Evolutionary conservation across 2,113 vertebrate genomes (phyloP).

Genomic region (Talpa occidentalis): DNA sequence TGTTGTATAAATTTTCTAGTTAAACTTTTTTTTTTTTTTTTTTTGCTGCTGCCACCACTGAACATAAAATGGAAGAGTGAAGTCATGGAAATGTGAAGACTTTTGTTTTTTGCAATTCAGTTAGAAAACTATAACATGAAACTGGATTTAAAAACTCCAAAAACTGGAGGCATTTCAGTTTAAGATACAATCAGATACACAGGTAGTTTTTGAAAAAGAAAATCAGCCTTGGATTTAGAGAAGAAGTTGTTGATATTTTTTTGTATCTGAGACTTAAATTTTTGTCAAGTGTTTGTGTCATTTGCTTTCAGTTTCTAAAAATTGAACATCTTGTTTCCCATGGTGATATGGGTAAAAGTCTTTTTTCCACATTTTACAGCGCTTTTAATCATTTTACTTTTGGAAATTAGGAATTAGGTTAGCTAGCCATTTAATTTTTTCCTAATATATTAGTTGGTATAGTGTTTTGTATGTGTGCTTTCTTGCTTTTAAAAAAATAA

Average conservation of each 20-base stretch:
- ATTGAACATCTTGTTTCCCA: constrained; percentile 56
- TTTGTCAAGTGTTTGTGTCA: constrained; percentile 48
- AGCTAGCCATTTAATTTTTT: constrained; percentile 66
- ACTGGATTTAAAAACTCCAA: constrained; percentile 57
- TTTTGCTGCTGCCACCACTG: constrained; percentile 76
- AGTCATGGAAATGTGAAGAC: constrained; percentile 74
- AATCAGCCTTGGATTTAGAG: constrained; percentile 63
- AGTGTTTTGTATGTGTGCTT: constrained; percentile 49
- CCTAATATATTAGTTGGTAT: constrained; percentile 47
- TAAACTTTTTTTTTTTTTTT: constrained; percentile 37
- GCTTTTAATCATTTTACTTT: constrained; percentile 65
- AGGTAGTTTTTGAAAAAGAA: constrained; percentile 56
- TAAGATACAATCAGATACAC: constrained; percentile 62
- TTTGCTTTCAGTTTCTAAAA: constrained; percentile 63
- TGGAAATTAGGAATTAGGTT: constrained; percentile 61
- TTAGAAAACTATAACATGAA: constrained; percentile 46
- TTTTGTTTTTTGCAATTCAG: constrained; percentile 28
- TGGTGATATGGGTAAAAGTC: constrained; percentile 46
- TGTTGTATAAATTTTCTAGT: constrained; percentile 72
- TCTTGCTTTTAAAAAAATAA: constrained; percentile 73
- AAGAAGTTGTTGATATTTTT: constrained; percentile 30
- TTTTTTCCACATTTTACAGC: constrained; percentile 64
- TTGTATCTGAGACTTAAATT: constrained; percentile 53
- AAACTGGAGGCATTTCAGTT: constrained; percentile 46
- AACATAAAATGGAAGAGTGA: constrained; percentile 70